phyloP scores from a whole-genome alignment of 1,140 invertebrate genomes.

The Spodoptera frugiperda region DNA sequence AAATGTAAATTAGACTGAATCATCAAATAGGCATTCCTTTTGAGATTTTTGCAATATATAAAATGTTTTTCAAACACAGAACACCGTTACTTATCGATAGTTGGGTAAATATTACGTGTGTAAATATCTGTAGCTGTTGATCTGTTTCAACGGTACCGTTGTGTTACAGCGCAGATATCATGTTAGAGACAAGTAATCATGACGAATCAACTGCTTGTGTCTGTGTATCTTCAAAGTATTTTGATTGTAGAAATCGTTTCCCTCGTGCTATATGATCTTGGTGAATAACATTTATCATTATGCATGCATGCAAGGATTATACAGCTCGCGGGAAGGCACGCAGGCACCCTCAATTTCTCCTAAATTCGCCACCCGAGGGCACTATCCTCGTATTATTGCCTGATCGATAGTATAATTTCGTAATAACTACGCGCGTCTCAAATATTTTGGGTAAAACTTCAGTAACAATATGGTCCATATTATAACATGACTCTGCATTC shows the following conservation, averaged over 20 bases:
- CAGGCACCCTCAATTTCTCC: constrained; percentile 78
- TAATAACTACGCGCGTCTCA: constrained; percentile 71
- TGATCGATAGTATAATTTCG: constrained; percentile 82
- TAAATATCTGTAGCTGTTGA: constrained; percentile 32
- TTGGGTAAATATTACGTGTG: constrained; percentile 26
- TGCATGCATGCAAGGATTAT: constrained; percentile 69
- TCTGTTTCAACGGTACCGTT: constrained; percentile 31
- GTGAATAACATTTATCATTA: constrained; percentile 75
- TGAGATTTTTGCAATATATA: constrained; percentile 9
- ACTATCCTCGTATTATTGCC: constrained; percentile 77
- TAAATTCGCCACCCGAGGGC: constrained; percentile 80
- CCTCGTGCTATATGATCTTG: constrained; percentile 76
- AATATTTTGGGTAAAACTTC: constrained; percentile 62
- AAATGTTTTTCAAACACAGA: constrained; percentile 3
- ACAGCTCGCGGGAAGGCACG: constrained; percentile 73
- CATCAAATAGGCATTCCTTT: constrained; percentile 9
- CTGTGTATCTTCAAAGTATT: constrained; percentile 31
- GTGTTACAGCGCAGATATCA: constrained; percentile 18
- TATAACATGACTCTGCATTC: constrained; percentile 1
- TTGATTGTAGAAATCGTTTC: constrained; percentile 52
- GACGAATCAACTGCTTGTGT: constrained; percentile 57
- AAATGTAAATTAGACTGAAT: constrained; percentile 18
- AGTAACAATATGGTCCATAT: constrained; percentile 38
- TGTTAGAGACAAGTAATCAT: constrained; percentile 28
- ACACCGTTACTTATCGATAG: constrained; percentile 25